Percentiles rank a stretch among this genome's conserved stretches.
Conservation (phyloP, 1,140 invertebrate species). For the Plodia interpunctella region DNA sequence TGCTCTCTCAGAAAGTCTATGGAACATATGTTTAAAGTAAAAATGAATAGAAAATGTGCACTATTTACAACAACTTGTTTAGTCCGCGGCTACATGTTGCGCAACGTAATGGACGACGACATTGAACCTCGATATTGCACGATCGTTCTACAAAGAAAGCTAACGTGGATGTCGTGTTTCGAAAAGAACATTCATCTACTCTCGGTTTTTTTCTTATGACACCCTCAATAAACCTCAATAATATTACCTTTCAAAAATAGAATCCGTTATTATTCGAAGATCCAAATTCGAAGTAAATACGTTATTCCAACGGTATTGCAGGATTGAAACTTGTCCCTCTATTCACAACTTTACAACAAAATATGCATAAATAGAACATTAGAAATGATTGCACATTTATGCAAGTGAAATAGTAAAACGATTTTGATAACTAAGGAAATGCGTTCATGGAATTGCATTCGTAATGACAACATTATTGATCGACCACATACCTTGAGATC, state of each 20-base stretch:
- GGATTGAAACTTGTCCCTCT: neutral
- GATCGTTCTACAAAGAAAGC: neutral
- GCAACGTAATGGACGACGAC: slow-evolving; percentile 8
- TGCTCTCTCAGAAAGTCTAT: too few species aligned
- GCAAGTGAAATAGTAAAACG: neutral
- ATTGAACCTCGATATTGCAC: slow-evolving; percentile 5
- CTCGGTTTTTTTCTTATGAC: neutral
- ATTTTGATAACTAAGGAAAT: slow-evolving; percentile 1
- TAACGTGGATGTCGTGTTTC: neutral
- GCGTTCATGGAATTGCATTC: slow-evolving; percentile 41
- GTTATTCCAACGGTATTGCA: slow-evolving; percentile 51
- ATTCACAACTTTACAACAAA: neutral
- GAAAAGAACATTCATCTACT: neutral
- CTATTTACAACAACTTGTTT: too few species aligned
- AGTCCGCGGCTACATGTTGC: neutral
- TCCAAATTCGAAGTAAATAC: slow-evolving; percentile 70
- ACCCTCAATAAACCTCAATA: slow-evolving; percentile 6
- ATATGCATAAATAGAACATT: neutral
- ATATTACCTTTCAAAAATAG: slow-evolving; percentile 46
- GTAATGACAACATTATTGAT: slow-evolving; percentile 67
- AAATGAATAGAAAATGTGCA: too few species aligned
- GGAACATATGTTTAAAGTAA: too few species aligned
- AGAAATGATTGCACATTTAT: neutral
- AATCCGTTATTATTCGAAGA: slow-evolving; percentile 74
- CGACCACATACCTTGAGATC: slow-evolving; percentile 61